Evolutionary conservation across 2,113 vertebrate species (phyloP), one percentile per base, ranked within the genome.

Genomic region (Seriola rivoliana): DNA sequence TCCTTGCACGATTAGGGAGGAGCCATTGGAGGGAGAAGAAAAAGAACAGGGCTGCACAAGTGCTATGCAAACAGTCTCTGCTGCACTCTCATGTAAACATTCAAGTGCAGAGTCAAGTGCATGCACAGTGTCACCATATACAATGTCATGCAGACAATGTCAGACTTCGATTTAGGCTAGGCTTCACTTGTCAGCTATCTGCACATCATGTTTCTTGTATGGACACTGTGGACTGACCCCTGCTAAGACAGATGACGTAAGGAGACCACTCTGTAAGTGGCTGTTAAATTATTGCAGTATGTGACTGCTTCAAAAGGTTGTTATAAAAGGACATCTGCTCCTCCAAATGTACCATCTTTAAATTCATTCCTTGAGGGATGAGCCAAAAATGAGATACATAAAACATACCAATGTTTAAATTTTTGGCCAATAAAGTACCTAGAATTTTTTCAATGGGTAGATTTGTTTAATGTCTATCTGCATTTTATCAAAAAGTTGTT

Each of bases 91-190:
- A 54, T 74, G 74, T 87, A 88, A 88, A 89, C 80, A 72, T 36
- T 74, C 55, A 42, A 77, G 71, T 59, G 19, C 48, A 81, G 32
- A 82, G 81, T 88, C 78, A 81, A 85, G 80, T 34, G 14, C 79
- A 65, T 67, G 73, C 66, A 82, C 80, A 80, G 82, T 25, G 29
- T 84, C 85, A 68, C 29, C 55, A 57, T 52, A 58, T 38, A 82
- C 75, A 34, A 57, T 82, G 89, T 85, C 79, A 80, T 5, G 59
- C 19, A 70, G 25, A 70, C 85, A 76, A 84, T 69, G 78, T 81
- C 76, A 66, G 29, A 48, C 71, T 79, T 44, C 17, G 78, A 83
- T 59, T 77, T 88, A 71, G 82, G 78, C 76, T 69, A 59, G 55
- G 78, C 71, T 71, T 84, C 69, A 71, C 75, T 67, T 78, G 82